Evolutionary conservation across 2,113 vertebrate species (phyloP).

Genomic region (Larimichthys polyactis): DNA sequence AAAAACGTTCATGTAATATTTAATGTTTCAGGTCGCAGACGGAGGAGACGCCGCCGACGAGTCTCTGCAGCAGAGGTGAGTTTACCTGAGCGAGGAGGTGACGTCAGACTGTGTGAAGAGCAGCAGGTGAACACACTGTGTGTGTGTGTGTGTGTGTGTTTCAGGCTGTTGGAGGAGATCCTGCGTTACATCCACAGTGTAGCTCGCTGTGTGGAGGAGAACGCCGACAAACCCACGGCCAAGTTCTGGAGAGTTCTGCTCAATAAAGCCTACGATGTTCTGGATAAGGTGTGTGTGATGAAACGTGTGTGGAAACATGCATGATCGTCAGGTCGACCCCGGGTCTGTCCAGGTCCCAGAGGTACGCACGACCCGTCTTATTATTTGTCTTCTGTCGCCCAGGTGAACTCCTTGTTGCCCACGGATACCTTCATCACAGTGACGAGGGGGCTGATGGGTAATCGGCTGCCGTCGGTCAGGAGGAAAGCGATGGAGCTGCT

Average conservation of each 20-base stretch:
- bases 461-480: slow-evolving; percentile 89
- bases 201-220: slow-evolving; percentile 90
- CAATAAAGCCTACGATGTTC: slow-evolving; percentile 91
- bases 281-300: slow-evolving; percentile 87
- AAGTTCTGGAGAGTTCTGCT: slow-evolving; percentile 98
- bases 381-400: background rate
- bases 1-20: background rate
- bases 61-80: slow-evolving; percentile 82
- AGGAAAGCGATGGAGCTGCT: slow-evolving; percentile 97
- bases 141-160: background rate
- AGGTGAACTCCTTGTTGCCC: slow-evolving; percentile 95
- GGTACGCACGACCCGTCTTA: too few species aligned
- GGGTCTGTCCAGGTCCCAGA: too few species aligned
- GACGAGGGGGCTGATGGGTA: slow-evolving; percentile 90
- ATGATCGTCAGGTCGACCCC: too few species aligned
- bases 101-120: background rate
- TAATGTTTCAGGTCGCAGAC: slow-evolving; percentile 73
- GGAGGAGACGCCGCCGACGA: slow-evolving; percentile 8
- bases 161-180: slow-evolving; percentile 91
- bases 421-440: slow-evolving; percentile 93
- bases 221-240: slow-evolving; percentile 88
- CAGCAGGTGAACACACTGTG: background rate
- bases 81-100: background rate
- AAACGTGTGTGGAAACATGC: too few species aligned
- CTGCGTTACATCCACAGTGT: slow-evolving; percentile 90